Evolutionary conservation across 2,113 vertebrate species (phyloP).

Genomic region (Epinephelus lanceolatus): DNA sequence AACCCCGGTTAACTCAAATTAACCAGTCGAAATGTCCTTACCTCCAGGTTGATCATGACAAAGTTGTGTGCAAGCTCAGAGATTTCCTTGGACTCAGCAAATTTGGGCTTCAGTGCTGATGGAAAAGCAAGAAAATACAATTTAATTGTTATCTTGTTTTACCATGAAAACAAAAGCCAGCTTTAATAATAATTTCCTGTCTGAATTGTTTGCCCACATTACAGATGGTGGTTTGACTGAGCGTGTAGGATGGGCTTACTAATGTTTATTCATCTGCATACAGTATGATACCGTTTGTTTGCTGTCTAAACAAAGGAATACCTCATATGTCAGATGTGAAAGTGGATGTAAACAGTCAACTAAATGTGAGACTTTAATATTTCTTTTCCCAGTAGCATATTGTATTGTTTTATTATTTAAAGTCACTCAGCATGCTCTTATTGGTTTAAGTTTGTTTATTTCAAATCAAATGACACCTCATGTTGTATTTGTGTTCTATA

Average conservation of each 20-base stretch:
- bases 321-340: not conserved
- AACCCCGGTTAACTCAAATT: not conserved
- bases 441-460: too few species aligned
- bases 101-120: slow-evolving; percentile 96
- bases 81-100: slow-evolving; percentile 97
- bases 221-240: not conserved
- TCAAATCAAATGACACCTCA: too few species aligned
- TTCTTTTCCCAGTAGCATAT: not conserved
- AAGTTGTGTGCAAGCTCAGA: slow-evolving; percentile 98
- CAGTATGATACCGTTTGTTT: not conserved
- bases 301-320: not conserved
- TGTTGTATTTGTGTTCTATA: too few species aligned
- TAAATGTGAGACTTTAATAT: not conserved
- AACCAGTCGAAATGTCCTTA: slow-evolving; percentile 72
- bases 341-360: not conserved
- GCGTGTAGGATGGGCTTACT: not conserved
- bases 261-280: not conserved
- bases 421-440: not conserved
- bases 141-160: not conserved
- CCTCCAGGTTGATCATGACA: slow-evolving; percentile 98
- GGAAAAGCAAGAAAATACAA: slow-evolving; percentile 5
- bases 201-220: slow-evolving; percentile 6
- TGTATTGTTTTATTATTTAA: not conserved
- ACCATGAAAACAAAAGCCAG: not conserved
- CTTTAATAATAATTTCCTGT: not conserved